phyloP scores from a whole-genome alignment of 2,888 invertebrate genomes.

The Brenthis daphne region DNA sequence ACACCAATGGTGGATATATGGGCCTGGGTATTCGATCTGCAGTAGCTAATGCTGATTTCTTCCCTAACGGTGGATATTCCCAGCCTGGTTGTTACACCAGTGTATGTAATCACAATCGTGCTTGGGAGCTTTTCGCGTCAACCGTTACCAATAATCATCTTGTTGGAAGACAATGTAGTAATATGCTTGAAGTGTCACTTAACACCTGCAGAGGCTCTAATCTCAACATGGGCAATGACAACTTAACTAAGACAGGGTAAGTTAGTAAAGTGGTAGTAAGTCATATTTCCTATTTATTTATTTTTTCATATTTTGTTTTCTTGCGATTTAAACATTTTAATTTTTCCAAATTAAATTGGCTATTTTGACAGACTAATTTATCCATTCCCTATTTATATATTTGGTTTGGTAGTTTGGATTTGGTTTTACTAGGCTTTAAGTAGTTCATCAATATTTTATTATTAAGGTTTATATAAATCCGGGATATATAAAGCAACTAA shows the following conservation, averaged over 20 bases:
- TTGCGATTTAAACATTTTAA: too few relatives aligned
- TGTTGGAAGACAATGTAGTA: conserved; percentile 48
- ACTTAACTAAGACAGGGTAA: conserved; percentile 55
- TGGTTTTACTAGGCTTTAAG: too few relatives aligned
- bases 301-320: too few relatives aligned
- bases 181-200: conserved; percentile 43
- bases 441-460: too few relatives aligned
- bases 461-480: too few relatives aligned
- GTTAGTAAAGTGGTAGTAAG: too few relatives aligned
- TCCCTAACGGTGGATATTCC: conserved; percentile 77
- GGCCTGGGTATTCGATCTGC: conserved; percentile 47
- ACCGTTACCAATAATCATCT: conserved; percentile 54
- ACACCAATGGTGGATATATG: conserved; percentile 58
- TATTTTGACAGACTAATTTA: too few relatives aligned
- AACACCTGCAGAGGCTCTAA: conserved; percentile 52
- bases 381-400: too few relatives aligned
- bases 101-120: conserved; percentile 56
- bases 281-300: not conserved
- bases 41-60: conserved; percentile 80
- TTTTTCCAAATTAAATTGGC: too few relatives aligned
- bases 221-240: conserved; percentile 54
- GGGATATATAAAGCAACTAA: not conserved
- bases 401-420: too few relatives aligned
- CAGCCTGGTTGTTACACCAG: conserved; percentile 57
- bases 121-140: conserved; percentile 56